A percentile compares a stretch with the other conserved stretches of the same genome.
phyloP scores from a whole-genome alignment of 2,888 invertebrate species.

The Lithophane semibrunnea region DNA sequence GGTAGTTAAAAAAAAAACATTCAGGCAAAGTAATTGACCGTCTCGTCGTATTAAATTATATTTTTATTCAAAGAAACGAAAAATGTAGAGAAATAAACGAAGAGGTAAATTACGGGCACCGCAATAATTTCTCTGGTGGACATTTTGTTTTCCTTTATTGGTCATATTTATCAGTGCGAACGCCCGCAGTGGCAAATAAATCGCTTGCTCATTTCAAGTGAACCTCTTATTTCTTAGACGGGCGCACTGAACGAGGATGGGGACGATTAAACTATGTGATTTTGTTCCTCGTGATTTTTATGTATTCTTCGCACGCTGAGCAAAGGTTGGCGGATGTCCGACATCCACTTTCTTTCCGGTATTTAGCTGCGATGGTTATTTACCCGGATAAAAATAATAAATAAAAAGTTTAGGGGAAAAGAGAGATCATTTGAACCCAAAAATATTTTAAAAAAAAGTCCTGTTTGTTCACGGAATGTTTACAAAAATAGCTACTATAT shows the following conservation, averaged over 20 bases:
- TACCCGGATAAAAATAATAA: constrained; percentile 4
- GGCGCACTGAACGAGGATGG: constrained; percentile 47
- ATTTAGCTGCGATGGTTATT: constrained; percentile 10
- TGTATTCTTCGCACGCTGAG: constrained; percentile 28
- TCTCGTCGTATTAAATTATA: constrained; percentile 56
- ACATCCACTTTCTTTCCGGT: background rate
- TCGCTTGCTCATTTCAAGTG: constrained; percentile 78
- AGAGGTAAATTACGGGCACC: constrained; percentile 78
- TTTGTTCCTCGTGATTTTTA: constrained; percentile 38
- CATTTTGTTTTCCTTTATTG: constrained; percentile 87
- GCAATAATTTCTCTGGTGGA: constrained; percentile 83
- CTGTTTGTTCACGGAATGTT: constrained; percentile 3
- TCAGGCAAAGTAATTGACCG: constrained; percentile 40
- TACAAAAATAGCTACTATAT: background rate
- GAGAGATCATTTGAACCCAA: no score
- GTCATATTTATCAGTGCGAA: constrained; percentile 85
- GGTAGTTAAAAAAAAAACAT: constrained; percentile 31
- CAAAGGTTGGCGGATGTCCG: constrained; percentile 16
- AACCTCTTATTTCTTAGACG: constrained; percentile 75
- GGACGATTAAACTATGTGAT: constrained; percentile 58
- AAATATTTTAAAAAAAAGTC: background rate
- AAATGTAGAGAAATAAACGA: constrained; percentile 71
- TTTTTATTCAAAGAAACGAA: constrained; percentile 65
- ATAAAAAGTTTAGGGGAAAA: background rate
- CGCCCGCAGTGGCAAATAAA: constrained; percentile 81